phyloP scores from a whole-genome alignment of 1,140 invertebrate species.

The Propsilocerus akamusi region DNA sequence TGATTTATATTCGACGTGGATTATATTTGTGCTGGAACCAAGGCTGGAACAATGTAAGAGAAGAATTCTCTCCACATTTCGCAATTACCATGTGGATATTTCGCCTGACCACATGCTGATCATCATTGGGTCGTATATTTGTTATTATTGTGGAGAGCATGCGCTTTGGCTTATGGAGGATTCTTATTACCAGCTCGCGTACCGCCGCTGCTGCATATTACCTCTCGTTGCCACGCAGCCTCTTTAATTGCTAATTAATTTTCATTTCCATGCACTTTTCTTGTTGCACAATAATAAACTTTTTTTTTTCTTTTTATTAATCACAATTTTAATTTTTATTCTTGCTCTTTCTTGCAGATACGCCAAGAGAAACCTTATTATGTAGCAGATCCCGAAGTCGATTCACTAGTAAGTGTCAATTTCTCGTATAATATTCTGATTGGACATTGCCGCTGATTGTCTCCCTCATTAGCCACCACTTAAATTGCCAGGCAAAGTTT shows the following conservation, averaged over 20 bases:
- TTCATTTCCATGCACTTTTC: neutral
- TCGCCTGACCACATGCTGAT: slow-evolving; percentile 1
- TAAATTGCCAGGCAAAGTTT: too few relatives aligned
- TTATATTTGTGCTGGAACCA: too few relatives aligned
- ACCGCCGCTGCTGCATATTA: too few relatives aligned
- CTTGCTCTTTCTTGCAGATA: slow-evolving; percentile 61
- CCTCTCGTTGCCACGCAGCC: too few relatives aligned
- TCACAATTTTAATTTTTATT: slow-evolving; percentile 7
- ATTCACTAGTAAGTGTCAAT: slow-evolving; percentile 81
- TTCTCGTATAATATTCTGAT: too few relatives aligned
- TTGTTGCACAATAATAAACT: slow-evolving; percentile 2
- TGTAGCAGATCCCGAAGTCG: slow-evolving; percentile 93
- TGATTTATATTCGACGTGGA: neutral
- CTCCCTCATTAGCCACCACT: too few relatives aligned
- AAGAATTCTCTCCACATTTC: neutral
- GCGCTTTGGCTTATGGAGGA: neutral
- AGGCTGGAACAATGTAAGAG: too few relatives aligned
- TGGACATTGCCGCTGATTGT: too few relatives aligned
- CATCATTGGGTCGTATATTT: neutral
- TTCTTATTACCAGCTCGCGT: too few relatives aligned
- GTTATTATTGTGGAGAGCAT: neutral
- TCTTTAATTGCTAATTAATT: slow-evolving; percentile 4
- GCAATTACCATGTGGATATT: slow-evolving; percentile 2
- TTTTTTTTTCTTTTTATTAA: slow-evolving; percentile 8
- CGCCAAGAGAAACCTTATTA: slow-evolving; percentile 96